Evolutionary conservation across 2,113 vertebrate species (phyloP), one percentile per base, ranked within the genome.

Genomic region (Ia io): DNA sequence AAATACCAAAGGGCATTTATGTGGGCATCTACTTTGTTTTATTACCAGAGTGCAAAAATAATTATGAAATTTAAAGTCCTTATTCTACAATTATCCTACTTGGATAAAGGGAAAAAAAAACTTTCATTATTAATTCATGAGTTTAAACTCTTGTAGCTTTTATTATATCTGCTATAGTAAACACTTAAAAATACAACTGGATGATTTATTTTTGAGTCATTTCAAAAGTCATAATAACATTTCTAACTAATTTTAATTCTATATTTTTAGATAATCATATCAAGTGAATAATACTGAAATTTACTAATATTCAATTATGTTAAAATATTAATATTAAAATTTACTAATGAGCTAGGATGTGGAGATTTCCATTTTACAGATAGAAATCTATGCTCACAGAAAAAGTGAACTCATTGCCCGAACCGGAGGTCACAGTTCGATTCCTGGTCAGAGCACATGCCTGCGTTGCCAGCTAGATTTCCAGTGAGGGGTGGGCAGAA

Each of bases 91-190:
- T 82, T 85, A 84, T 92, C 74, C 5, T 67, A 20, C 44, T 73
- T 59, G 3, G 35, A 70, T 63, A 92, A 84, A 84, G 23, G 63
- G 30, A 40, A 32, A 9, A 92, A 13, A n/a, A 10, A 0, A 59
- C 17, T 80, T 92, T 84, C 35, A 77, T 94, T 90, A 88, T 32
- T 92, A 94, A 91, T 96, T 87, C 42, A 96, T 93, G 42, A 77
- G 17, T 88, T 85, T 89, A 95, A 90, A 96, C 37, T 79, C 74
- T 2, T 77, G 0, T 12, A 35, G 23, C 30, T 88, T 90, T 95
- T 59, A 79, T 76, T 17, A 84, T 12, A 87, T 80, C 51, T 90
- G 28, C 47, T 82, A 87, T 20, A 56, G 17, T 70, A 80, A 92
- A 47, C 30, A 77, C 7, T 90, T 65, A 94, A 53, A 90, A 91